Evolutionary conservation across 2,797 vertebrate genomes (phyloP), one percentile per base, ranked within the genome.

Genomic region (Hafferia zeledoni): DNA sequence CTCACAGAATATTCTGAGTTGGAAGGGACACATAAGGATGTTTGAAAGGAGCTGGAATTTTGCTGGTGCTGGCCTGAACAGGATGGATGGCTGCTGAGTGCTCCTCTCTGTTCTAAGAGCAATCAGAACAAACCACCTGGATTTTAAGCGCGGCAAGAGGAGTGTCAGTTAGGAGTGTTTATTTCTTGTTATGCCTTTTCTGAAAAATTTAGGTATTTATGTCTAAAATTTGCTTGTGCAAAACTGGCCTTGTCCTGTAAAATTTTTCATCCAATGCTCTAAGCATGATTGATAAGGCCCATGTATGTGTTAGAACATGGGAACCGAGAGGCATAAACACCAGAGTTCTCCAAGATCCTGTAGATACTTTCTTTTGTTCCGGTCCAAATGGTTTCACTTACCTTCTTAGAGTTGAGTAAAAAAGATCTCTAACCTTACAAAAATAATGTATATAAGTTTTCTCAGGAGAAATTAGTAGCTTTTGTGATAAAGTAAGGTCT

Each of bases 321-420:
- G 49, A 87, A 18, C 57, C 81, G 55, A 65, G 28, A 81, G 35
- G 28, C 50, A 71, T 23, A 61, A 95, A 61, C 23, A 75, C 3
- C 17, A 61, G 57, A 57, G 23, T 43, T 86, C 68, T 88, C 39
- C 59, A 37, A 80, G 75, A 89, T 65, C 44, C 31, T 78, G 37
- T 20, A 59, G 65, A 41, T 83, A n/a, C 44, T 91, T 91, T 81
- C 53, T 94, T 85, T 71, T 87, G 30, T 79, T 89, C 93, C 53
- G 57, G 33, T 53, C 17, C 81, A 80, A 92, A 41, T 94, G 63
- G 84, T 92, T 96, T 90, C 77, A 89, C 53, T 92, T 85, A 79
- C 35, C 50, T 55, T 75, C 61, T 52, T 65, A 68, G 4, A 70
- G 17, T 41, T 31, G 44, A 78, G 72, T 33, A 72, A 75, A 74